A percentile compares a stretch with the other conserved stretches of the same genome.
Evolutionary conservation across 2,113 vertebrate genomes (phyloP).

Genomic region (Sarotherodon lohbergeri): DNA sequence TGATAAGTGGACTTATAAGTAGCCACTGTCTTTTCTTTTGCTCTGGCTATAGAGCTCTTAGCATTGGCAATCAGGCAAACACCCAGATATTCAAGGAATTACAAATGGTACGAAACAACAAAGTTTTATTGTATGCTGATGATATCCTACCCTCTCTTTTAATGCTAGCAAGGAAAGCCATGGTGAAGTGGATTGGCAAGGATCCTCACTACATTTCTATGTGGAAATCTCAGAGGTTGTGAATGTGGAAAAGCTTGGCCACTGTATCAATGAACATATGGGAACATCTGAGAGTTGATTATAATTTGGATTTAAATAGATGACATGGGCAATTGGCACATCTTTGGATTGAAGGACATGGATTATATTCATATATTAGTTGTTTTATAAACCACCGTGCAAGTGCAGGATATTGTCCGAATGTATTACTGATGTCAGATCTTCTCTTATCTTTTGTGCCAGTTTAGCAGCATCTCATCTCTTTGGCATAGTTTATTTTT

Average conservation of each 20-base stretch:
- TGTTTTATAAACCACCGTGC: too few species aligned
- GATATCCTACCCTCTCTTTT: background rate
- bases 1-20: background rate
- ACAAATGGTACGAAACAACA: background rate
- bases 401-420: too few species aligned
- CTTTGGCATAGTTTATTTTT: background rate
- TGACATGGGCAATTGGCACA: too few species aligned
- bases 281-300: too few species aligned
- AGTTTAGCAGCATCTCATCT: background rate
- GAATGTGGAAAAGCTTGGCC: background rate
- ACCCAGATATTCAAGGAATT: background rate
- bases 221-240: background rate
- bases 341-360: too few species aligned
- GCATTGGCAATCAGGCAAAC: background rate
- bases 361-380: too few species aligned
- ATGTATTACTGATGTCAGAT: too few species aligned
- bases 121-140: background rate
- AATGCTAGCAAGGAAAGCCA: background rate
- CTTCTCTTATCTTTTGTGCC: too few species aligned
- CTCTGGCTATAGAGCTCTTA: background rate
- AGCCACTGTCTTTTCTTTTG: background rate
- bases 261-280: too few species aligned
- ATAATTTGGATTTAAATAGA: too few species aligned
- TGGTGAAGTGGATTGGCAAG: background rate
- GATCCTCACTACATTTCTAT: background rate